A percentile compares a stretch with the other conserved stretches of the same genome.
Evolutionary conservation across 2,113 vertebrate species (phyloP).

Genomic region (Mesocricetus auratus): DNA sequence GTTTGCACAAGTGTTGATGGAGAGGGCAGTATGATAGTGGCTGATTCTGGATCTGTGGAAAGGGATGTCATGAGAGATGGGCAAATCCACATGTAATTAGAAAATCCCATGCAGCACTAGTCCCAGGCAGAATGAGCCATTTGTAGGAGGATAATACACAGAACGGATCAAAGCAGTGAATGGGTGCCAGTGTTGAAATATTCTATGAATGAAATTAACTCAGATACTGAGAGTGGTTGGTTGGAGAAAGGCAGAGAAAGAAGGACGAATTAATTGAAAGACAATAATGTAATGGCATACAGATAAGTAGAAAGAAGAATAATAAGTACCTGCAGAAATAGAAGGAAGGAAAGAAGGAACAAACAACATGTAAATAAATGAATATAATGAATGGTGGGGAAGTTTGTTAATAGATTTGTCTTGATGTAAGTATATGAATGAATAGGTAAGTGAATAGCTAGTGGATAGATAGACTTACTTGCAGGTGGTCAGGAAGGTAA

Average conservation of each 20-base stretch:
- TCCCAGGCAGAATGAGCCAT: neutral
- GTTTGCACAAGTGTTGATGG: neutral
- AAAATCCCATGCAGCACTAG: neutral
- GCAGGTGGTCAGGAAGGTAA: neutral
- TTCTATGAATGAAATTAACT: neutral
- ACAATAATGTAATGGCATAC: neutral
- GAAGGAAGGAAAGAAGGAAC: neutral
- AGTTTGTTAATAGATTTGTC: neutral
- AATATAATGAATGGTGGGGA: neutral
- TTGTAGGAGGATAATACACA: neutral
- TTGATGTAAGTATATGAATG: neutral
- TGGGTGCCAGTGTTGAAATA: neutral
- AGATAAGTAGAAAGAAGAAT: neutral
- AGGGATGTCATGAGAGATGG: neutral
- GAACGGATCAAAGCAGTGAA: neutral
- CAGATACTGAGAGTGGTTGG: neutral
- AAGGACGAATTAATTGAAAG: neutral
- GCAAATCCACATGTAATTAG: neutral
- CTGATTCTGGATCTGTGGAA: slow-evolving; percentile 53
- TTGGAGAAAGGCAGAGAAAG: neutral
- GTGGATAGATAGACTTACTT: neutral
- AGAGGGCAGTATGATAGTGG: neutral
- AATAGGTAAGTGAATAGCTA: neutral
- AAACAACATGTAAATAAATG: neutral
- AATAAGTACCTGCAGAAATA: neutral